Conservation (phyloP, 2,113 vertebrate genomes). For the Myocastor coypus region DNA sequence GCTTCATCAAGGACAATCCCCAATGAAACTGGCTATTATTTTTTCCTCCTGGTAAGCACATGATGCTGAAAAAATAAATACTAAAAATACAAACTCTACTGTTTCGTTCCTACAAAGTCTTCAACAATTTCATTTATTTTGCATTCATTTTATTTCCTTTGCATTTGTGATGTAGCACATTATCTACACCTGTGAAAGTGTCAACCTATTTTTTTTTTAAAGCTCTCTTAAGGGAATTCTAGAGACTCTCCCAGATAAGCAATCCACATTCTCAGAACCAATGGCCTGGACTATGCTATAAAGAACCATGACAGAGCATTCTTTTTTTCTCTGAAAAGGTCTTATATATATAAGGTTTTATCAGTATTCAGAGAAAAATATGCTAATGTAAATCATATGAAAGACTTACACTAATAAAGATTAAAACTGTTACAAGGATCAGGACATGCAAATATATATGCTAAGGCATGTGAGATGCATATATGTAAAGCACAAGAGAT, state of each 20-base stretch:
- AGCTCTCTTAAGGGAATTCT: neutral
- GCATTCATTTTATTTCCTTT: neutral
- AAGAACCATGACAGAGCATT: neutral
- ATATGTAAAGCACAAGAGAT: neutral
- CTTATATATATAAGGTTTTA: neutral
- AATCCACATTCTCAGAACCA: neutral
- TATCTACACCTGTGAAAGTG: neutral
- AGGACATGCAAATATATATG: neutral
- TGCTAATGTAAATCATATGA: neutral
- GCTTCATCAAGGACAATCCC: neutral
- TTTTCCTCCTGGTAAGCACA: neutral
- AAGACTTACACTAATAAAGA: neutral
- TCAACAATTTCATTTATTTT: neutral
- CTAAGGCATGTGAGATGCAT: neutral
- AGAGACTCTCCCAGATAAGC: neutral
- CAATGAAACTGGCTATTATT: neutral
- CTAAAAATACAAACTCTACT: neutral
- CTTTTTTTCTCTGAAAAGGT: too few species aligned
- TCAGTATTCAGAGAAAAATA: neutral
- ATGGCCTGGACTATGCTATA: neutral
- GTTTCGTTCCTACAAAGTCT: neutral
- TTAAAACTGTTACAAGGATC: neutral
- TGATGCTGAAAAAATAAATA: constrained; percentile 7
- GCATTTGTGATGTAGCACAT: neutral
- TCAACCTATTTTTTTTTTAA: neutral